Base-by-base conservation (phyloP, 2,797 vertebrate genomes). In the Periparus ater region DNA sequence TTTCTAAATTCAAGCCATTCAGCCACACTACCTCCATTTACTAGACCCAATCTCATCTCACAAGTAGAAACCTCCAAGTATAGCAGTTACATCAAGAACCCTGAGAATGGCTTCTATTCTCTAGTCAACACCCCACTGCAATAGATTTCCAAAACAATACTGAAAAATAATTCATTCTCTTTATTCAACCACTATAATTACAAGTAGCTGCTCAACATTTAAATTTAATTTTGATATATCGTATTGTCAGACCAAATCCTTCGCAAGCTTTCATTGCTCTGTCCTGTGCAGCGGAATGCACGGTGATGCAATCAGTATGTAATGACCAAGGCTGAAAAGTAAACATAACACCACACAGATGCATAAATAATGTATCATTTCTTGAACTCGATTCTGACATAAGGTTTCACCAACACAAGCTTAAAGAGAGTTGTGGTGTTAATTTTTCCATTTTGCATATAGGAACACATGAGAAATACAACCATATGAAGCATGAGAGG, bases 391-490 rank as follows among this genome's bases (percentile, higher is more conserved):
- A 48, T 51, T 84, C 62, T 94, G 58, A 74, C 55, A 76, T 23
- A 66, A 75, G 60, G 48, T 44, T 86, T 78, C 58, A 70, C 48
- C 81, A 75, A 78, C 42, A 86, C 27, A 83, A 66, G 53, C 44
- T 40, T 76, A 29, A 72, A 85, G 57, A 91, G 50, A 71, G 36
- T n/a, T 26, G 67, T 40, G 58, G 32, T 61, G 60, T 61, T 93
- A 72, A 91, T 87, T 72, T 86, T 80, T 79, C 74, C 67, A 34
- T 78, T 93, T 93, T 85, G 74, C 81, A 65, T 74, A 67, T 8
- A 85, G 36, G 50, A 86, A 80, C 51, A 91, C 29, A n/a, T 7
- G 17, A 51, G 45, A 91, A 88, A 81, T 53, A 85, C n/a, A 77
- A 67, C 38, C 13, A 30, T 26, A 78, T 25, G 62, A 77, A 84